Percentiles rank a stretch among this genome's conserved stretches.
Evolutionary conservation across 2,888 invertebrate genomes (phyloP).

Genomic region (Agrotis clavis): DNA sequence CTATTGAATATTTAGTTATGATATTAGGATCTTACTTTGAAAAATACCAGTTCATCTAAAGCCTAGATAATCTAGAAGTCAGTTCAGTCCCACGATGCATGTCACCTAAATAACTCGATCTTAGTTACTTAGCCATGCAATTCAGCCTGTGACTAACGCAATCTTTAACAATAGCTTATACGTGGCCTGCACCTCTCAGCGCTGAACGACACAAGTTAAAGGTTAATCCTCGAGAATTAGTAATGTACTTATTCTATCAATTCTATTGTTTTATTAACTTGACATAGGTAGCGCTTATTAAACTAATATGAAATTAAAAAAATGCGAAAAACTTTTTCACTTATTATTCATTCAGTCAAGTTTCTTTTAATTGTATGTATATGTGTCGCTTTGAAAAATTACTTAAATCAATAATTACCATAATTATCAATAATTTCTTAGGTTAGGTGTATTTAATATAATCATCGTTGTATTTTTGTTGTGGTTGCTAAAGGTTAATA

Average conservation of each 20-base stretch:
- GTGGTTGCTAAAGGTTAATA: no score
- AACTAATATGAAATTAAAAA: no score
- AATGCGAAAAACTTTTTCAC: no score
- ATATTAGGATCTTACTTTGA: background rate
- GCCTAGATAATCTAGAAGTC: background rate
- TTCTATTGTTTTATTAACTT: background rate
- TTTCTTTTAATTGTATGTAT: no score
- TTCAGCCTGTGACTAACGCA: conserved; percentile 41
- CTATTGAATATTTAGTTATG: no score
- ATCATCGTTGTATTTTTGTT: no score
- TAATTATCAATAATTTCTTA: no score
- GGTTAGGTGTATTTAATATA: no score
- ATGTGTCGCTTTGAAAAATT: no score
- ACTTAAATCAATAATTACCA: no score
- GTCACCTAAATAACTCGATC: conserved; percentile 24
- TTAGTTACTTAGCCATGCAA: conserved; percentile 29
- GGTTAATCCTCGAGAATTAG: conserved; percentile 45
- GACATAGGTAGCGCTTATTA: no score
- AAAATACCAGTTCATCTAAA: background rate
- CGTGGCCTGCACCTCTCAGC: conserved; percentile 32
- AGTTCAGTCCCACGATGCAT: conserved; percentile 18
- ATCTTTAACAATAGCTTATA: conserved; percentile 53
- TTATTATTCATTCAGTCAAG: no score
- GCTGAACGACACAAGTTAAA: conserved; percentile 43
- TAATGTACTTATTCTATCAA: background rate